Base-by-base conservation (phyloP, 2,888 invertebrate genomes). In the Selenia dentaria region DNA sequence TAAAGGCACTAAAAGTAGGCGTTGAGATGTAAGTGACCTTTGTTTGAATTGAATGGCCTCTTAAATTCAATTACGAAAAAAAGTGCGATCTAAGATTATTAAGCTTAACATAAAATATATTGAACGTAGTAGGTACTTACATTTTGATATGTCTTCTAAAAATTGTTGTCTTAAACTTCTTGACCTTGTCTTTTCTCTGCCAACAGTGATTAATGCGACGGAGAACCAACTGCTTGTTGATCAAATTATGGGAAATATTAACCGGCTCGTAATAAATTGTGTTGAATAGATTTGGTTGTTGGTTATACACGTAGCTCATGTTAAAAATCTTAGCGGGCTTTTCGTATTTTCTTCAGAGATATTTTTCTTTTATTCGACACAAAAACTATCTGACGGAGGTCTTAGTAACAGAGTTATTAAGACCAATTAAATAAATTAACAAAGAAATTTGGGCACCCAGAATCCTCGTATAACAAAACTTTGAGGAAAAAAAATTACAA, bases 181-280 rank as follows among this genome's bases (percentile, higher is more conserved):
- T 84, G 35, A 77, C 64, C 61, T 79, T 84, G 63, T 84, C 76
- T 55, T 77, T 85, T 79, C 80, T 75, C 63, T 78, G 75, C 67
- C 50, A 75, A 67, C 61, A 70, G 49, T 68, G 66, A 57, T 78
- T 81, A 51, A 69, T 76, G 40, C 69, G 71, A 46, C 67, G 73
- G 63, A 78, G 70, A 63, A 71, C 62, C 45, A 72, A 61, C 51
- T 74, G 68, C 55, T 69, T 72, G 44, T 71, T 72, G 14, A 57
- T 56, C 50, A 64, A 58, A 38, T 64, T 64, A 45, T 47, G 20
- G 49, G 68, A 55, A 6, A 33, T 54, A 36, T 56, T 51, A 36
- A 51, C 57, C 16, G 51, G 50, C 59, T 69, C 65, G 65, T 69
- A 64, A 67, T 69, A 62, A 63, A 64, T 63, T 31, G 67, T 74